These are phyloP conservation scores for Caenorhabditis brenneri DNA, from an alignment of 1,140 invertebrate genomes.

Conservation along the genomic window DNA sequence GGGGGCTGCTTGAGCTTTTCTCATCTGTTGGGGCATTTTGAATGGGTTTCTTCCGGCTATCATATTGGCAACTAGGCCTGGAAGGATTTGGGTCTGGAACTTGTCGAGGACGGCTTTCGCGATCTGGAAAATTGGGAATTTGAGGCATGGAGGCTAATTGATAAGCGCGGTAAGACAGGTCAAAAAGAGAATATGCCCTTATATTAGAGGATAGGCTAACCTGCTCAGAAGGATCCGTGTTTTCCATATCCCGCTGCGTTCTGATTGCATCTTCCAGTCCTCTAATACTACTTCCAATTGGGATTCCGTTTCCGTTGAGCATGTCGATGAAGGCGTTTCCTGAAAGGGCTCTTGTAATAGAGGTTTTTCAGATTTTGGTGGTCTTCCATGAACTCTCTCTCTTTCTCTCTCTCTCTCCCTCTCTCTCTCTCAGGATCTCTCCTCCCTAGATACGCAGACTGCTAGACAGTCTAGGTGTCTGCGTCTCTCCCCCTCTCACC, in stretches of 20 bases:
- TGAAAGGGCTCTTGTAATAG: slow-evolving; percentile 3
- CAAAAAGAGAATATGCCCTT: too few species aligned
- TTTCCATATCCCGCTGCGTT: slow-evolving; percentile 59
- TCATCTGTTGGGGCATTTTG: slow-evolving; percentile 53
- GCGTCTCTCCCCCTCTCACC: too few species aligned
- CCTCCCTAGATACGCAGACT: too few species aligned
- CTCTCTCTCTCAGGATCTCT: too few species aligned
- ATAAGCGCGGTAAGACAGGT: too few species aligned
- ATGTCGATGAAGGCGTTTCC: slow-evolving; percentile 61
- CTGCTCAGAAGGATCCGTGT: slow-evolving; percentile 57
- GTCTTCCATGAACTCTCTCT: too few species aligned
- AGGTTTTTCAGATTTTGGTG: too few species aligned
- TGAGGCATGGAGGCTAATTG: too few species aligned
- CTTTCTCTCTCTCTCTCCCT: too few species aligned
- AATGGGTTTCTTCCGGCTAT: slow-evolving; percentile 63
- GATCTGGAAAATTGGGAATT: slow-evolving; percentile 51
- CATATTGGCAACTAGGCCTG: slow-evolving; percentile 61
- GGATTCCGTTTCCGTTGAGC: slow-evolving; percentile 63
- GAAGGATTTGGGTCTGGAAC: slow-evolving; percentile 63
- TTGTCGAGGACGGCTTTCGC: slow-evolving; percentile 62
- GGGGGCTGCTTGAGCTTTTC: neutral
- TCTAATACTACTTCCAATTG: slow-evolving; percentile 60
- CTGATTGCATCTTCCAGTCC: slow-evolving; percentile 61
- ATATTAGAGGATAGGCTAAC: too few species aligned
- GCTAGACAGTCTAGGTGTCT: too few species aligned